These are phyloP conservation scores for Drosophila mojavensis DNA, from an alignment of 1,140 invertebrate species.

Conservation along the genomic window DNA sequence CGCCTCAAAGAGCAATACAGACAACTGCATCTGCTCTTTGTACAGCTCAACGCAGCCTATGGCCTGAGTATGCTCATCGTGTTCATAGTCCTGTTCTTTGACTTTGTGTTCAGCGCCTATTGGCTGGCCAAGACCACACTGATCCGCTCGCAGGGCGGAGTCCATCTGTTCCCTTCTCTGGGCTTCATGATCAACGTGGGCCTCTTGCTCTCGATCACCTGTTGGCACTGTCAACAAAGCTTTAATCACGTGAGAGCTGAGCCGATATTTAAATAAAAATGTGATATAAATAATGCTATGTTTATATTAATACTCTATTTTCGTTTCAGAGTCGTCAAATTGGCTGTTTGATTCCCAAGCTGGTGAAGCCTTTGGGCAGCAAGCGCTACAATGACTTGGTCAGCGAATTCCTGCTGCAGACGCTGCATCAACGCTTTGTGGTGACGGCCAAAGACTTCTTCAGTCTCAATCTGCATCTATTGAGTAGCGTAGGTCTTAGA, in stretches of 20 bases:
- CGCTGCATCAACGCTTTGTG: slow-evolving; percentile 73
- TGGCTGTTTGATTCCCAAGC: slow-evolving; percentile 70
- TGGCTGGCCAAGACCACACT: slow-evolving; percentile 56
- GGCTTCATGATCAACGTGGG: slow-evolving; percentile 36
- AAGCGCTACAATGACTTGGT: slow-evolving; percentile 76
- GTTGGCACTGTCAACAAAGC: slow-evolving; percentile 71
- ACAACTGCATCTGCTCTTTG: slow-evolving; percentile 38
- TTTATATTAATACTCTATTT: too few species aligned
- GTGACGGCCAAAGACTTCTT: slow-evolving; percentile 81
- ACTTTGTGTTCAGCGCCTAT: slow-evolving; percentile 62
- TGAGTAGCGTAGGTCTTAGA: slow-evolving; percentile 65
- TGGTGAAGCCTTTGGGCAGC: slow-evolving; percentile 65
- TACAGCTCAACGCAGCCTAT: slow-evolving; percentile 43
- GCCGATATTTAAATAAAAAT: too few species aligned
- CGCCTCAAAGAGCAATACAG: slow-evolving; percentile 46
- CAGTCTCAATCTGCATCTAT: slow-evolving; percentile 64
- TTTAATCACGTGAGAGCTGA: slow-evolving; percentile 52
- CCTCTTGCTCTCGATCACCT: slow-evolving; percentile 45
- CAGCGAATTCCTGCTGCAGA: slow-evolving; percentile 72
- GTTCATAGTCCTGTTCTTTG: slow-evolving; percentile 54
- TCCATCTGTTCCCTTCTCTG: slow-evolving; percentile 11
- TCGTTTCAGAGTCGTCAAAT: slow-evolving; percentile 65
- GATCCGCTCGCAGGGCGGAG: background rate
- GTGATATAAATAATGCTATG: too few species aligned
- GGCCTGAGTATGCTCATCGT: slow-evolving; percentile 60